These are phyloP conservation scores for Yponomeuta plumbellus DNA, from an alignment of 2,888 invertebrate genomes.

Conservation along the genomic window DNA sequence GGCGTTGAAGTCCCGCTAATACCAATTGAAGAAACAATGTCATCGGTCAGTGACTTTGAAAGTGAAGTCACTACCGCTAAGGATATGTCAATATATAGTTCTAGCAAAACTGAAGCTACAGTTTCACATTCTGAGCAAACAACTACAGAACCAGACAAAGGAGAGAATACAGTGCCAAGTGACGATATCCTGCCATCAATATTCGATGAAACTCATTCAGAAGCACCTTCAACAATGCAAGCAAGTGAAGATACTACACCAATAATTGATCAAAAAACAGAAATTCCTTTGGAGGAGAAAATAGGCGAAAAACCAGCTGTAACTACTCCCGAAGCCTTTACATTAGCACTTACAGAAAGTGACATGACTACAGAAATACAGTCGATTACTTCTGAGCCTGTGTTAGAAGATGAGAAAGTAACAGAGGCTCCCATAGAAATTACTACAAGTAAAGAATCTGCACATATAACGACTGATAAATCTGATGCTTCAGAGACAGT, in stretches of 20 bases:
- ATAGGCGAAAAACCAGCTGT: neutral
- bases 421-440: neutral
- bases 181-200: slow-evolving; percentile 21
- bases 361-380: slow-evolving; percentile 19
- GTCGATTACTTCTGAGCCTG: slow-evolving; percentile 23
- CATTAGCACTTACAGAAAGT: slow-evolving; percentile 27
- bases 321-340: slow-evolving; percentile 14
- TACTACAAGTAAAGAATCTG: neutral
- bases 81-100: neutral
- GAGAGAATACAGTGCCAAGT: slow-evolving; percentile 47
- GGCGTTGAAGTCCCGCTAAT: slow-evolving; percentile 16
- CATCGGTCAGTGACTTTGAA: neutral
- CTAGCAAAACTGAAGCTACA: neutral
- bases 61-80: slow-evolving; percentile 5
- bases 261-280: slow-evolving; percentile 25
- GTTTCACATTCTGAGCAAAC: neutral
- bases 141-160: slow-evolving; percentile 38
- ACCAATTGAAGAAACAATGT: neutral
- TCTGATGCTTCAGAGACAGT: slow-evolving; percentile 25
- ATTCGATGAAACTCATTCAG: slow-evolving; percentile 15
- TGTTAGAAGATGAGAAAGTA: slow-evolving; percentile 23
- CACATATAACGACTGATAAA: slow-evolving; percentile 10
- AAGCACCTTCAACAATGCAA: slow-evolving; percentile 15
- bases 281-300: neutral
- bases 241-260: slow-evolving; percentile 16